Percentiles rank a stretch among this genome's conserved stretches.
phyloP scores from a whole-genome alignment of 2,888 invertebrate genomes.

The Melanotus villosus region DNA sequence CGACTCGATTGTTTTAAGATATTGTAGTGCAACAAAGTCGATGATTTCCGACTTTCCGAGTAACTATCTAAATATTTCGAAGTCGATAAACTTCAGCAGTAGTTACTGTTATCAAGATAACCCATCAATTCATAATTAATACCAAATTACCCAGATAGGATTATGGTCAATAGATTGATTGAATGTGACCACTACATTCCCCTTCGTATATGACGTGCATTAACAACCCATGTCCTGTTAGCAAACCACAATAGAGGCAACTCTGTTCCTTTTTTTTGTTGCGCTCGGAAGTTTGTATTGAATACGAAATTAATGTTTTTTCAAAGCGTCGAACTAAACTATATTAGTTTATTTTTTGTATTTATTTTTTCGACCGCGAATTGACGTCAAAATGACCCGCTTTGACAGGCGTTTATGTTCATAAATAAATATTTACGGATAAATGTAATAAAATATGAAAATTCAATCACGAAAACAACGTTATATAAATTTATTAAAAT shows the following conservation, averaged over 20 bases:
- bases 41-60: too few species aligned
- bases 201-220: neutral
- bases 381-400: neutral
- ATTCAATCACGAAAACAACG: constrained; percentile 30
- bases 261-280: neutral
- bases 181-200: constrained; percentile 45
- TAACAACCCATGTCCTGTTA: neutral
- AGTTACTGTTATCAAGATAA: neutral
- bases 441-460: constrained; percentile 33
- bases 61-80: too few species aligned
- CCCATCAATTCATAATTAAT: constrained; percentile 31
- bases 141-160: constrained; percentile 49
- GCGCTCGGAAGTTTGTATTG: neutral
- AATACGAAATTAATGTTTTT: too few species aligned
- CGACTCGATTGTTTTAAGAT: too few species aligned
- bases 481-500: constrained; percentile 39
- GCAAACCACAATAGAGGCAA: neutral
- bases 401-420: too few species aligned
- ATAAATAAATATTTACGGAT: constrained; percentile 26
- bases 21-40: too few species aligned
- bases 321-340: too few species aligned
- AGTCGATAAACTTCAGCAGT: too few species aligned
- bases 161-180: constrained; percentile 54
- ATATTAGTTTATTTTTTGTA: too few species aligned
- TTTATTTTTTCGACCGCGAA: neutral